phyloP scores from a whole-genome alignment of 2,797 vertebrate genomes.

The Poecilia wingei region DNA sequence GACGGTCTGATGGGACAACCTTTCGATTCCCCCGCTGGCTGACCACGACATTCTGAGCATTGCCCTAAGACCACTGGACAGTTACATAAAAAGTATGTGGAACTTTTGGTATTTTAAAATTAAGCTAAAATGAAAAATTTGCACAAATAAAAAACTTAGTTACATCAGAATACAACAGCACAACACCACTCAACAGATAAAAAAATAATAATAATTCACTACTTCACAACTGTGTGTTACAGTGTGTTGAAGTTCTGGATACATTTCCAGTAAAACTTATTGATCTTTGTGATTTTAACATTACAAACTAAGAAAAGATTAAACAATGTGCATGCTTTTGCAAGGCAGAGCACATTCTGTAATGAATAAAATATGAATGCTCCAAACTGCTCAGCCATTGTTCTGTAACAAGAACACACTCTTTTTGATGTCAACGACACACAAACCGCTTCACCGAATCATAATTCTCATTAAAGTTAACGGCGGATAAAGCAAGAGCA shows the following conservation, averaged over 20 bases:
- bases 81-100: too few relatives aligned
- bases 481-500: constrained; percentile 24
- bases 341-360: constrained; percentile 17
- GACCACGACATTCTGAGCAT: too few relatives aligned
- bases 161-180: neutral
- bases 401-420: constrained; percentile 21
- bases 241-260: neutral
- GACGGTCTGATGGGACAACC: too few relatives aligned
- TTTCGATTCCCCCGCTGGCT: too few relatives aligned
- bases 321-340: neutral
- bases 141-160: too few relatives aligned
- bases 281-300: neutral
- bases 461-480: constrained; percentile 4
- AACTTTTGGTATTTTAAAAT: too few relatives aligned
- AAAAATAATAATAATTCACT: neutral
- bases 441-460: constrained; percentile 7
- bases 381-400: constrained; percentile 2
- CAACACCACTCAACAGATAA: neutral
- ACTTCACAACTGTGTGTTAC: neutral
- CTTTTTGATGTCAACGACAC: constrained; percentile 19
- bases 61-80: too few relatives aligned
- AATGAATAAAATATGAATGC: constrained; percentile 7
- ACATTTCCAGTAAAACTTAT: neutral
- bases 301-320: neutral
- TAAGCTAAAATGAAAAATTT: too few relatives aligned